Conservation (phyloP, 2,888 invertebrate genomes). For the Cenopis cana region DNA sequence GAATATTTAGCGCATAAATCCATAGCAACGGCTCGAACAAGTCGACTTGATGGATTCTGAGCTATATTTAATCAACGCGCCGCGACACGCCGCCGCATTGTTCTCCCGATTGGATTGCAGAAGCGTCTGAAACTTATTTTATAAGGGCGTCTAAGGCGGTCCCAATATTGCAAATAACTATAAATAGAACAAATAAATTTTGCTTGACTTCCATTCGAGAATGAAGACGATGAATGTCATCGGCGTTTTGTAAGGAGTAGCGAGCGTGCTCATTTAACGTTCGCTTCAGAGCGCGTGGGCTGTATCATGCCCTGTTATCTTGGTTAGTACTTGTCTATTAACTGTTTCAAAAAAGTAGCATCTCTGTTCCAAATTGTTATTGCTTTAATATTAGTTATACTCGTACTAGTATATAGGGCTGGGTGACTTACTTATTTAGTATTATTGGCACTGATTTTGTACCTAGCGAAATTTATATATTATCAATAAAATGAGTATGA, state of each 20-base stretch:
- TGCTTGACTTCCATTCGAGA: conserved; percentile 28
- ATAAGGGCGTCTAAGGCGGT: conserved; percentile 57
- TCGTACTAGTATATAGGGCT: too few relatives aligned
- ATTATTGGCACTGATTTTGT: too few relatives aligned
- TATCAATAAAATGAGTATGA: too few relatives aligned
- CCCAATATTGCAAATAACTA: conserved; percentile 41
- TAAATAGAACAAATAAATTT: conserved; percentile 42
- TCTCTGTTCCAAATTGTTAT: too few relatives aligned
- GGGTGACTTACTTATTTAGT: too few relatives aligned
- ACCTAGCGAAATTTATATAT: too few relatives aligned
- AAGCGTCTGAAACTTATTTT: conserved; percentile 70
- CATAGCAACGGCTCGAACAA: conserved; percentile 80
- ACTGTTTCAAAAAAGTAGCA: not conserved
- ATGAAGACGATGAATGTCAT: conserved; percentile 37
- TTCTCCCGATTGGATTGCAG: conserved; percentile 76
- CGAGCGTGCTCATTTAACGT: conserved; percentile 23
- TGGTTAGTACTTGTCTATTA: not conserved
- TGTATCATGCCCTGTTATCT: not conserved
- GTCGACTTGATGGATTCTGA: conserved; percentile 80
- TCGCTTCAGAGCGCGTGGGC: conserved; percentile 9
- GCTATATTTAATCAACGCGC: conserved; percentile 82
- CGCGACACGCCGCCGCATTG: conserved; percentile 78
- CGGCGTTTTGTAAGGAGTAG: conserved; percentile 34
- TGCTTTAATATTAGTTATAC: too few relatives aligned
- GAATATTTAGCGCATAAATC: conserved; percentile 85